Evolutionary conservation across 2,888 invertebrate species (phyloP).

Genomic region (Tenthredo mesomela): DNA sequence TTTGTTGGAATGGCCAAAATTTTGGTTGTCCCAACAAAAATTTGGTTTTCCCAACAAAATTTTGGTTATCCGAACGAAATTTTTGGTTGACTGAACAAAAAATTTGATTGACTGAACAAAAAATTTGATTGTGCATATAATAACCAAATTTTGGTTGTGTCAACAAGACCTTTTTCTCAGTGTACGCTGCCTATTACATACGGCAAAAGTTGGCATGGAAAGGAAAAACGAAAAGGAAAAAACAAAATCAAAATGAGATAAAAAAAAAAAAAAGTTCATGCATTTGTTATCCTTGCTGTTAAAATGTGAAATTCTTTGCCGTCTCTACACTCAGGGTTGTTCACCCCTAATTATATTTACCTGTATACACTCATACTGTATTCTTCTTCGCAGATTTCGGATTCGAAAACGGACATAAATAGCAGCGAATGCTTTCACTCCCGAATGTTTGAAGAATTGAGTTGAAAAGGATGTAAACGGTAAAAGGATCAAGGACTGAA

Average conservation of each 20-base stretch:
- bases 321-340: neutral
- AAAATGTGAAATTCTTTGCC: neutral
- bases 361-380: neutral
- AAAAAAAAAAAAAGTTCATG: neutral
- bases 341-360: neutral
- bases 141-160: no score
- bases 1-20: no score
- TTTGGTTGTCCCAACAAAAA: no score
- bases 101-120: no score
- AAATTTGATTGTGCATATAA: no score
- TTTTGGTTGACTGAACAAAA: no score
- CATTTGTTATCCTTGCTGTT: neutral
- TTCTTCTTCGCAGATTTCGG: neutral
- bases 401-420: neutral
- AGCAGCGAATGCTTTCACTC: neutral
- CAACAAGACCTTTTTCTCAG: no score
- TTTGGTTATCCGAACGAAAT: no score
- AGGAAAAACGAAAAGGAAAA: neutral
- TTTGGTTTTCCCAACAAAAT: no score
- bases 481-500: neutral
- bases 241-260: neutral
- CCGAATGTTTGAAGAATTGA: neutral
- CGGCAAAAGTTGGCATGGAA: neutral
- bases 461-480: neutral
- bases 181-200: neutral